Conservation (phyloP, 2,797 vertebrate species). For the Acanthurus tractus region DNA sequence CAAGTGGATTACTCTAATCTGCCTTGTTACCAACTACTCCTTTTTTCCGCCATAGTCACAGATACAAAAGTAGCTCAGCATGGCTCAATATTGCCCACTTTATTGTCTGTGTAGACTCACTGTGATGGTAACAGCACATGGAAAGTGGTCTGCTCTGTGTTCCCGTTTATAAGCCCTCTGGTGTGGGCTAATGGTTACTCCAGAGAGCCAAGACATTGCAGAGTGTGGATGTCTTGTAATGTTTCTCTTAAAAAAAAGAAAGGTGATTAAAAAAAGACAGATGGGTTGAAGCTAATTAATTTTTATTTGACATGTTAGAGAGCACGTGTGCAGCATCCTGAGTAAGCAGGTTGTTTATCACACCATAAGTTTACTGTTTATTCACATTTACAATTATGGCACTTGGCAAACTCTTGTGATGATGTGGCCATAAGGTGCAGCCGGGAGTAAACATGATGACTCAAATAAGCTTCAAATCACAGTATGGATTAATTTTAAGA, state of each 20-base stretch:
- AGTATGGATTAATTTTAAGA: not conserved
- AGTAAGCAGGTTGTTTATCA: constrained; percentile 35
- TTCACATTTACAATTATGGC: constrained; percentile 35
- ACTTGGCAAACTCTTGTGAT: constrained; percentile 17
- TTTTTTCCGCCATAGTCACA: constrained; percentile 52
- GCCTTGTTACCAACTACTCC: constrained; percentile 51
- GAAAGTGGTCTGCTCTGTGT: constrained; percentile 44
- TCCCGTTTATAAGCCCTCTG: constrained; percentile 42
- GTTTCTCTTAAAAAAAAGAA: constrained; percentile 39
- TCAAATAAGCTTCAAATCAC: not conserved
- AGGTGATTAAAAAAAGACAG: constrained; percentile 53
- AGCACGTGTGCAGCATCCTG: constrained; percentile 45
- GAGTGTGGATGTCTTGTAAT: constrained; percentile 41
- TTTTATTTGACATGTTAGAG: constrained; percentile 50
- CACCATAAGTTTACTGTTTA: constrained; percentile 24
- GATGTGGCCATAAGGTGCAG: constrained; percentile 3
- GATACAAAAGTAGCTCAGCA: constrained; percentile 36
- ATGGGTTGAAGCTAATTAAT: constrained; percentile 48
- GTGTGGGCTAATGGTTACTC: constrained; percentile 41
- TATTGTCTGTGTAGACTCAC: constrained; percentile 4
- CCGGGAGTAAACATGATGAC: not conserved
- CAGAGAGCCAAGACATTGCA: constrained; percentile 46
- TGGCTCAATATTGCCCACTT: constrained; percentile 34
- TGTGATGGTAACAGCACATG: constrained; percentile 41
- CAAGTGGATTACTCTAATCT: constrained; percentile 71